Conservation (phyloP, 2,797 vertebrate genomes). For the Cetoscarus ocellatus region DNA sequence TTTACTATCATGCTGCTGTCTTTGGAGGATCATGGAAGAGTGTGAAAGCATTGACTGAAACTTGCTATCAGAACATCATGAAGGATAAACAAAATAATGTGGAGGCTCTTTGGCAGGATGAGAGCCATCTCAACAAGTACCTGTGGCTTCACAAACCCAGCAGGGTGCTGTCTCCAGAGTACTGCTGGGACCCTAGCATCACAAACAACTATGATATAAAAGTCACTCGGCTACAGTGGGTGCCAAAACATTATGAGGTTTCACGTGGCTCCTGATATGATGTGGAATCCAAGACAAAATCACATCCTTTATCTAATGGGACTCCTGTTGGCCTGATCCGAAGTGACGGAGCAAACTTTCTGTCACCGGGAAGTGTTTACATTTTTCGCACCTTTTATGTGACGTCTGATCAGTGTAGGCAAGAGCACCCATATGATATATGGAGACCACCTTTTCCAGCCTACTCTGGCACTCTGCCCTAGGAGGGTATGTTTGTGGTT, state of each 20-base stretch:
- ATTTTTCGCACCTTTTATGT: no score
- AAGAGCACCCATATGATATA: no score
- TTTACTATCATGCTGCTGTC: conserved; percentile 83
- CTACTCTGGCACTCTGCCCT: no score
- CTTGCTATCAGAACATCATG: conserved; percentile 74
- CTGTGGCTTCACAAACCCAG: conserved; percentile 79
- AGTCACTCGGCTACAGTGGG: conserved; percentile 76
- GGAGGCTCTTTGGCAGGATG: conserved; percentile 83
- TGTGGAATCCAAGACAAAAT: not conserved
- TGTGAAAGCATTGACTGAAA: conserved; percentile 65
- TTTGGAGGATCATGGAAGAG: conserved; percentile 79
- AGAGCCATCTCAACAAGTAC: conserved; percentile 84
- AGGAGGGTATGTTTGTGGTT: no score
- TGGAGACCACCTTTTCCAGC: no score
- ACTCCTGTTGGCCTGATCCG: not conserved
- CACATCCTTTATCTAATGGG: not conserved
- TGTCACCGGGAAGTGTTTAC: no score
- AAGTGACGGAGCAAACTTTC: no score
- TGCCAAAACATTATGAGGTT: conserved; percentile 74
- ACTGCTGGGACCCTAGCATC: conserved; percentile 76
- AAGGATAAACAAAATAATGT: conserved; percentile 74
- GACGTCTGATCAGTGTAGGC: no score
- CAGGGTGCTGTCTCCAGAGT: conserved; percentile 81
- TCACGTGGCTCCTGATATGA: conserved; percentile 40
- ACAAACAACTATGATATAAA: conserved; percentile 64